phyloP scores from a whole-genome alignment of 1,140 invertebrate species.

The Sesamia nonagrioides region DNA sequence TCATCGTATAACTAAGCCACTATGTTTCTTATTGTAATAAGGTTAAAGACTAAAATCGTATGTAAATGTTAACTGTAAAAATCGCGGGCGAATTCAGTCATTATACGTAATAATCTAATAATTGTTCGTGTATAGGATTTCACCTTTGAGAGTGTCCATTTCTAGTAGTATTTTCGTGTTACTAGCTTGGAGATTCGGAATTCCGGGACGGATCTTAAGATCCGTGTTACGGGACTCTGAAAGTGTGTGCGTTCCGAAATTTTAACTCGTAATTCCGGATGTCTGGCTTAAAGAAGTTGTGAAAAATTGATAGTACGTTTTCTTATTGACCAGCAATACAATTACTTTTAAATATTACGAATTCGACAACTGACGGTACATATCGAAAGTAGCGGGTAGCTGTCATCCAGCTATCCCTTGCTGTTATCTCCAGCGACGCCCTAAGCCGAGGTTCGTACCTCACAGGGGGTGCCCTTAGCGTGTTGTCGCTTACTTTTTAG shows the following conservation, averaged over 20 bases:
- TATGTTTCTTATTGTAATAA: conserved; percentile 43
- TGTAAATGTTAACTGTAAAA: conserved; percentile 28
- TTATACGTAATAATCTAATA: conserved; percentile 46
- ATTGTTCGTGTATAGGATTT: conserved; percentile 44
- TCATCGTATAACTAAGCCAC: conserved; percentile 39
- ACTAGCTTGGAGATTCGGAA: background rate
- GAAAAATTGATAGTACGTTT: background rate
- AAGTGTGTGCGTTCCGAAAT: background rate
- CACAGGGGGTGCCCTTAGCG: no score
- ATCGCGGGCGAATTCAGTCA: conserved; percentile 40
- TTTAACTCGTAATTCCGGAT: background rate
- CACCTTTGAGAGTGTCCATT: conserved; percentile 47
- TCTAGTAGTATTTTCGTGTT: conserved; percentile 16
- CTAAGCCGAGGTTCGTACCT: no score
- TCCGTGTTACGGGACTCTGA: background rate
- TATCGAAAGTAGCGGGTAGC: no score
- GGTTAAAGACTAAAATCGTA: conserved; percentile 43
- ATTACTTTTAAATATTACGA: no score
- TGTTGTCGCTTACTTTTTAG: no score
- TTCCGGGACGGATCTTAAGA: conserved; percentile 16
- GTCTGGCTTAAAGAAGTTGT: conserved; percentile 5
- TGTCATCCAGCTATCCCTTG: no score
- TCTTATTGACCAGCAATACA: background rate
- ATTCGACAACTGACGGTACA: no score
- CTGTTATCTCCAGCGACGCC: no score